phyloP scores from a whole-genome alignment of 2,113 vertebrate species.

The Lepus timidus region DNA sequence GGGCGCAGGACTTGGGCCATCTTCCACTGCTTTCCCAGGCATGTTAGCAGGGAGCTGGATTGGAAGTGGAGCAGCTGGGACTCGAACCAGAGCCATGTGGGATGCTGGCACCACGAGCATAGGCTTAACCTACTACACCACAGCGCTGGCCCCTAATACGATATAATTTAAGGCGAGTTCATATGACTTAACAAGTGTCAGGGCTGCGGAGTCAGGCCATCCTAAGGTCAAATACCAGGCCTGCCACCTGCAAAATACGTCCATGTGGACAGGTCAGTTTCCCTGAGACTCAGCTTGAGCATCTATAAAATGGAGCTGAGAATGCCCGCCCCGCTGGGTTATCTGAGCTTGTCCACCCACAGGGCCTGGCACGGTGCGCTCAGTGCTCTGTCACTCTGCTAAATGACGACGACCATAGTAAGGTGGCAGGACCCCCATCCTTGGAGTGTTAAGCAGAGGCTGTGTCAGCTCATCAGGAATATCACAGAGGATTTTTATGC shows the following conservation, averaged over 20 bases:
- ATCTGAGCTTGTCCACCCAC: not conserved
- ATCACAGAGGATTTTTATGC: not conserved
- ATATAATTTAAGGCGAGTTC: not conserved
- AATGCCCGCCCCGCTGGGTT: not conserved
- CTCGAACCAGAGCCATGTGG: no score
- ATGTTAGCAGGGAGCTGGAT: no score
- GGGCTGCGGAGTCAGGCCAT: not conserved
- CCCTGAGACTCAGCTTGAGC: slow-evolving; percentile 1
- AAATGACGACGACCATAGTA: not conserved
- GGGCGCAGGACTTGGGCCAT: no score
- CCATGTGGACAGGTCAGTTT: not conserved
- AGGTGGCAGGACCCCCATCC: not conserved
- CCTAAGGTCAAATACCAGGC: not conserved
- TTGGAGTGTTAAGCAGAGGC: not conserved
- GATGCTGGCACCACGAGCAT: no score
- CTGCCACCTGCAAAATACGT: not conserved
- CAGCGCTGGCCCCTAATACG: not conserved
- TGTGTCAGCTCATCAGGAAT: not conserved
- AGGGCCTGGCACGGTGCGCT: not conserved
- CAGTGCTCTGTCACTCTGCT: not conserved
- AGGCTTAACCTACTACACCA: no score
- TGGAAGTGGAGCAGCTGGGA: no score
- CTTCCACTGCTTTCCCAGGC: no score
- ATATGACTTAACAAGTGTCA: no score
- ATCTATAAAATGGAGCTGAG: not conserved